Percentiles rank a stretch among this genome's conserved stretches.
phyloP scores from a whole-genome alignment of 2,797 vertebrate genomes.

The Choloepus didactylus region DNA sequence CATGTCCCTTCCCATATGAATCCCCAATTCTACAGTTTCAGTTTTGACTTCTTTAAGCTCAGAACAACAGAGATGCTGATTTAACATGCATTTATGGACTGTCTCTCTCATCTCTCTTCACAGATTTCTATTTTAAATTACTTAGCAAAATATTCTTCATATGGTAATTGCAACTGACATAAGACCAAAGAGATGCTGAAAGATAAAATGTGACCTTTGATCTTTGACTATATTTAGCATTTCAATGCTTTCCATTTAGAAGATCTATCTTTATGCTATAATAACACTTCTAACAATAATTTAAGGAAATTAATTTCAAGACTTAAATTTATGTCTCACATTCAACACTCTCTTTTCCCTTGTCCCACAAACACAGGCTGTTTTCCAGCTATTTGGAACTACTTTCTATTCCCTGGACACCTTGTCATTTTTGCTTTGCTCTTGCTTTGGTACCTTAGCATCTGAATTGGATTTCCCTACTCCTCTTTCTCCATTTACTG shows the following conservation, averaged over 20 bases:
- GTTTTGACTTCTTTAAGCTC: not conserved
- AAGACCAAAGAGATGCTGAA: not conserved
- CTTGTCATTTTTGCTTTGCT: not conserved
- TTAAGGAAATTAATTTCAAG: not conserved
- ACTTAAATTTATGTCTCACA: not conserved
- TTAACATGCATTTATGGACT: not conserved
- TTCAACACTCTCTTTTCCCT: not conserved
- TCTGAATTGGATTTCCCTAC: not conserved
- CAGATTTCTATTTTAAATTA: not conserved
- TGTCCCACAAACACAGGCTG: not conserved
- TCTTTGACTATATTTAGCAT: not conserved
- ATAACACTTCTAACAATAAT: not conserved
- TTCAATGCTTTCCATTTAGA: not conserved
- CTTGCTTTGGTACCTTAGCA: not conserved
- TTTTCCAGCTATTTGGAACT: not conserved
- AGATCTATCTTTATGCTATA: not conserved
- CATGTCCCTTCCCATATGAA: fast-evolving
- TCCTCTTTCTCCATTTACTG: not conserved
- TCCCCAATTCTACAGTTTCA: not conserved
- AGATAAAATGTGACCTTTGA: not conserved
- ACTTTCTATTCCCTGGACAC: not conserved
- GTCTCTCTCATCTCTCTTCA: not conserved
- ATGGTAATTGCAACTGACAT: not conserved
- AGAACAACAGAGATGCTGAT: not conserved
- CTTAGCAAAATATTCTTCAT: constrained; percentile 41